Conservation (phyloP, 1,140 invertebrate genomes). For the Dendroctonus ponderosae region DNA sequence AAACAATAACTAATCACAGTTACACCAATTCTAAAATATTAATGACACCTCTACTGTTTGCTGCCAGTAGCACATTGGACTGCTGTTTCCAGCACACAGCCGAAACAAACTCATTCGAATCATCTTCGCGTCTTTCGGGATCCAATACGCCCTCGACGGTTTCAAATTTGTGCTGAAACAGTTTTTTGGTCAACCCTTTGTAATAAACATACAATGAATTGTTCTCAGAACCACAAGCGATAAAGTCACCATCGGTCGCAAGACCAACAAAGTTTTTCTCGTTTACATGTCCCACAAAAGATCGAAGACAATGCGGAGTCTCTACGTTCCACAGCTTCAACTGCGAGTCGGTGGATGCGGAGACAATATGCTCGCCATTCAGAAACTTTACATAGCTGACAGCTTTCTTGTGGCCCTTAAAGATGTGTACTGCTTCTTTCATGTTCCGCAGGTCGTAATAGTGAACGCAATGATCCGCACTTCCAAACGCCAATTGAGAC, state of each 20-base stretch:
- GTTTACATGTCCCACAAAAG: constrained; percentile 91
- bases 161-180: constrained; percentile 89
- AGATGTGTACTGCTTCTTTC: constrained; percentile 77
- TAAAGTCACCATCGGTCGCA: constrained; percentile 92
- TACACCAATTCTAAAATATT: constrained; percentile 80
- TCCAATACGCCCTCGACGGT: constrained; percentile 78
- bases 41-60: constrained; percentile 93
- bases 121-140: constrained; percentile 74
- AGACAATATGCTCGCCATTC: constrained; percentile 86
- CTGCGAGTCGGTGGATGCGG: constrained; percentile 93
- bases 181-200: constrained; percentile 82
- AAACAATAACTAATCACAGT: neutral
- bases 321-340: constrained; percentile 92
- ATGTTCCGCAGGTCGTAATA: constrained; percentile 92
- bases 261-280: constrained; percentile 97
- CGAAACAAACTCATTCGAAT: constrained; percentile 91
- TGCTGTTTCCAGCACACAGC: constrained; percentile 91
- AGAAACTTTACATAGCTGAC: constrained; percentile 96
- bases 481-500: constrained; percentile 88
- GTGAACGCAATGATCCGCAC: constrained; percentile 95
- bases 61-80: constrained; percentile 87
- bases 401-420: constrained; percentile 91
- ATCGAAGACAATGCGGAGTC: constrained; percentile 74
- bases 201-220: constrained; percentile 94
- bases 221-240: constrained; percentile 95